phyloP scores from a whole-genome alignment of 2,797 vertebrate genomes.

The Catharus ustulatus region DNA sequence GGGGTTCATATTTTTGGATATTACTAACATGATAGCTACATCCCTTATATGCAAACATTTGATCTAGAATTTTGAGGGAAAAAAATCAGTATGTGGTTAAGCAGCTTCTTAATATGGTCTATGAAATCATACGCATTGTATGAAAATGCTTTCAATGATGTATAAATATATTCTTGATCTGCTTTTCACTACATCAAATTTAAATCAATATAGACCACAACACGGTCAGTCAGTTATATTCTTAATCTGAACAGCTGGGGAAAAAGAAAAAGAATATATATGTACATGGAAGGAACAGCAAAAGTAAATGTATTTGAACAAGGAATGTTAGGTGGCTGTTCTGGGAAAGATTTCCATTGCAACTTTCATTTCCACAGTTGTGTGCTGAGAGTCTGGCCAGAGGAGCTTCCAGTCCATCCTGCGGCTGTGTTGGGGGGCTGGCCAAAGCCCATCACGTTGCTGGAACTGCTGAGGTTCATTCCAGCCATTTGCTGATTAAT shows the following conservation, averaged over 20 bases:
- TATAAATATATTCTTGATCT: conserved; percentile 72
- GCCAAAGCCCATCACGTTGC: conserved; percentile 75
- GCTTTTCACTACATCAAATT: conserved; percentile 81
- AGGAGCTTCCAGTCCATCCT: conserved; percentile 83
- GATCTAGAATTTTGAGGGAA: conserved; percentile 84
- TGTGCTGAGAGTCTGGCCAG: conserved; percentile 96
- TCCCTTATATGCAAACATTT: conserved; percentile 87
- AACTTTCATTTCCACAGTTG: conserved; percentile 94
- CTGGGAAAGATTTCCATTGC: conserved; percentile 30
- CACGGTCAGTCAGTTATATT: conserved; percentile 79
- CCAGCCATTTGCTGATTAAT: conserved; percentile 96
- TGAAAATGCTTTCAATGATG: conserved; percentile 79
- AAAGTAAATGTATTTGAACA: conserved; percentile 74
- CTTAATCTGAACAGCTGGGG: conserved; percentile 76
- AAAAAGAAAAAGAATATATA: conserved; percentile 73
- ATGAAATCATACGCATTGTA: conserved; percentile 68
- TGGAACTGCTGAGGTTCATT: conserved; percentile 82
- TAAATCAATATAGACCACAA: conserved; percentile 87
- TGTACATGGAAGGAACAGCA: conserved; percentile 78
- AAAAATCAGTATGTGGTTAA: conserved; percentile 84
- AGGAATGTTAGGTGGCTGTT: conserved; percentile 75
- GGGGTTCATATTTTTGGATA: conserved; percentile 75
- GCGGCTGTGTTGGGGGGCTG: conserved; percentile 82
- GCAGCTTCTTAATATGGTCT: conserved; percentile 80
- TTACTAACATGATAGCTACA: conserved; percentile 88